These are phyloP conservation scores for Hyperoplus lanceolatus DNA, from an alignment of 2,797 vertebrate genomes.

Conservation along the genomic window DNA sequence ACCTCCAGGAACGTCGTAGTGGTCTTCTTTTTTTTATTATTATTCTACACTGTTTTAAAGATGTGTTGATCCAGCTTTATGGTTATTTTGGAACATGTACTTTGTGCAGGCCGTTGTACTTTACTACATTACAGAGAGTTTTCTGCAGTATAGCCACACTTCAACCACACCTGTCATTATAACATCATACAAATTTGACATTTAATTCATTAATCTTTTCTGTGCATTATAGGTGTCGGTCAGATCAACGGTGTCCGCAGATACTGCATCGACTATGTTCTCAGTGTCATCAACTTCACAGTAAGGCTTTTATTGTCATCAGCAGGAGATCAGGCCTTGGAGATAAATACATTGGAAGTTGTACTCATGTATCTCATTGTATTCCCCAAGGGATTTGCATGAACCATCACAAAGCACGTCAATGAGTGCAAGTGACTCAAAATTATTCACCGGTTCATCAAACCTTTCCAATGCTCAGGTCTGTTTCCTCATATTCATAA, in stretches of 20 bases:
- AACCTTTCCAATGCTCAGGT: conserved; percentile 27
- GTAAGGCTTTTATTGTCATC: conserved; percentile 17
- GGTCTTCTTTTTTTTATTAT: no score
- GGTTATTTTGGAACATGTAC: not conserved
- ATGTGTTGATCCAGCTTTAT: not conserved
- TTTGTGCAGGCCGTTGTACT: no score
- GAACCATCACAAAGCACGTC: conserved; percentile 3
- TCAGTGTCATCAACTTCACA: no score
- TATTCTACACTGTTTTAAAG: no score
- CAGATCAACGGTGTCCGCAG: conserved; percentile 22
- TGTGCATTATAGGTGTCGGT: conserved; percentile 39
- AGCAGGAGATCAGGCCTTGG: not conserved
- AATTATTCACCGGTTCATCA: conserved; percentile 29
- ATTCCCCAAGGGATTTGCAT: conserved; percentile 15
- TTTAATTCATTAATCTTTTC: no score
- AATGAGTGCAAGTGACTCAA: not conserved
- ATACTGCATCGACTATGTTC: not conserved
- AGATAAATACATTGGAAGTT: no score
- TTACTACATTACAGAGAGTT: no score
- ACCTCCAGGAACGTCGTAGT: not conserved
- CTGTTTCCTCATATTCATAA: not conserved
- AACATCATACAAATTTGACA: no score
- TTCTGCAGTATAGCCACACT: no score
- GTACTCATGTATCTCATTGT: conserved; percentile 5
- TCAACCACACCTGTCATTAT: no score